Percentiles rank a stretch among this genome's conserved stretches.
Evolutionary conservation across 1,140 invertebrate species (phyloP).

Genomic region (Drosophila fuyamai): DNA sequence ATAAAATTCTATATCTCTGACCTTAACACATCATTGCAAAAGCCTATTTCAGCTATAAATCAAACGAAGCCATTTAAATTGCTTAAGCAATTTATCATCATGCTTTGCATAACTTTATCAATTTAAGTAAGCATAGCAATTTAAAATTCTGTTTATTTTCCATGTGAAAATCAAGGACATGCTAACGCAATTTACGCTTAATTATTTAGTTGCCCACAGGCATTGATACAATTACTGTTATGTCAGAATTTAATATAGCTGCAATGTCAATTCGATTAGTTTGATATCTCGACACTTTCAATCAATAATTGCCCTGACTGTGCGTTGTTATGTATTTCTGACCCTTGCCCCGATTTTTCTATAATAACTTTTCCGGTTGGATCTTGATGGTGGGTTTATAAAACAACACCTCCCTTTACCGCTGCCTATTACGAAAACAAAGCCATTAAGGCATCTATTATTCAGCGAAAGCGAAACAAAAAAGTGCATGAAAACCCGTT

Average conservation of each 20-base stretch:
- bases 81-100: neutral
- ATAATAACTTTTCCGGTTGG: conserved; percentile 14
- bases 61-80: neutral
- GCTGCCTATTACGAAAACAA: conserved; percentile 26
- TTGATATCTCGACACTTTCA: conserved; percentile 31
- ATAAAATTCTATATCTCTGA: too few species aligned
- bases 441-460: conserved; percentile 59
- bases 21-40: too few species aligned
- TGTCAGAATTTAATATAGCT: conserved; percentile 19
- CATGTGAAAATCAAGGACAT: conserved; percentile 6
- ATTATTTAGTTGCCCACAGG: conserved; percentile 5
- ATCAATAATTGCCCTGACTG: conserved; percentile 29
- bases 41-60: neutral
- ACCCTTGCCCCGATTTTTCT: conserved; percentile 2
- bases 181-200: conserved; percentile 8
- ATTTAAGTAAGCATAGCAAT: neutral
- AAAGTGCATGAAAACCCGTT: conserved; percentile 48
- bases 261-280: conserved; percentile 31
- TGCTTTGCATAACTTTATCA: neutral
- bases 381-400: conserved; percentile 18
- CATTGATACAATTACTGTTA: conserved; percentile 18
- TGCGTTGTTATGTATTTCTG: conserved; percentile 9
- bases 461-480: conserved; percentile 20
- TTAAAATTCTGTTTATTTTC: neutral
- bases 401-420: neutral